Base-by-base conservation (phyloP, 1,140 invertebrate genomes). In the Sycophila sp. region DNA sequence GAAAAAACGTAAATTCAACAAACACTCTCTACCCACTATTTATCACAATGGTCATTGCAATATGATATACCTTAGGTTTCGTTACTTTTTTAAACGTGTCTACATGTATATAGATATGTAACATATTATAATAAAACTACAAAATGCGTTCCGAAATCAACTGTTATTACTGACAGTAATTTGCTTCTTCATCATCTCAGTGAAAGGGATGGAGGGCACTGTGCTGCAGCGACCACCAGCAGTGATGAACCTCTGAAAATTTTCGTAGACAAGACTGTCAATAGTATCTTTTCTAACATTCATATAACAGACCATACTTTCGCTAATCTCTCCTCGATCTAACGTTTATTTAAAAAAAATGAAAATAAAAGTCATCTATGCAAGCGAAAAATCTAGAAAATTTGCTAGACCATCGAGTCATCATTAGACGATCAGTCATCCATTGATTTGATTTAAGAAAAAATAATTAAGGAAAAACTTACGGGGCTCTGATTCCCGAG, bases 401-500 rank as follows among this genome's bases (percentile, higher is more conserved):
- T 30, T 47, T 47, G 42, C 17, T 47, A 7, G 8, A 47, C 1
- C 7, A 47, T 7, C 42, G 24, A 47, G 19, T 8, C 19, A 19
- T 10, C 6, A 10, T 47, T 10, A 47, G 6, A 10, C n/a, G 4
- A 17, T 47, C 42, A 10, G n/a, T n/a, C n/a, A n/a, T n/a, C n/a
- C n/a, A n/a, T n/a, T n/a, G n/a, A n/a, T n/a, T n/a, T n/a, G n/a
- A n/a, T n/a, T 19, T 45, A 19, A 19, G 5, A 7, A 22, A n/a
- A 56, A 19, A 36, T 0, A 36, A 34, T 3, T 53, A 17, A 19
- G 1, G 2, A n/a, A n/a, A 30, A 19, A 80, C 76, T 75, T 76
- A 85, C 85, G 17, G 84, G 85, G 68, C 84, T 85, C 47, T 85
- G 84, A 72, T 85, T 86, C 67, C 83, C 84, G 47, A 83, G 67